Evolutionary conservation across 2,888 invertebrate genomes (phyloP), one percentile per base, ranked within the genome.

Genomic region (Tineola bisselliella): DNA sequence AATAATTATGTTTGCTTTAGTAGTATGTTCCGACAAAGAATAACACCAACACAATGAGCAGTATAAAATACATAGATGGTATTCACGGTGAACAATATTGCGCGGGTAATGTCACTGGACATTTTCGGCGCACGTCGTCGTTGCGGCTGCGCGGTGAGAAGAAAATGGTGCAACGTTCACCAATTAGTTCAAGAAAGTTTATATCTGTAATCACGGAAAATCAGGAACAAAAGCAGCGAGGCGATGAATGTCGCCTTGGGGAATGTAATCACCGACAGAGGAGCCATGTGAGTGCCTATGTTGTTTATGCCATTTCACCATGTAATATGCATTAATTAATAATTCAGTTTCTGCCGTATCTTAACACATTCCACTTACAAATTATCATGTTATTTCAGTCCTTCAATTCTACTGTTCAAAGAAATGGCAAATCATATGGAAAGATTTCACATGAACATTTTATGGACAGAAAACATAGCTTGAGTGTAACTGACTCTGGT

Each of bases 141-240:
- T 76, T 91, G 89, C 90, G 92, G 72, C 74, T 92, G 89, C 91
- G 91, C 79, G 90, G 90, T 71, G 90, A 90, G 81, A 84, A 90
- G 81, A 84, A 87, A 79, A 87, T 87, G 82, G 79, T 84, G 81
- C 87, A 84, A 70, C 86, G 87, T 65, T 88, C 88, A 72, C 88
- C 86, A 71, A 76, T 84, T 73, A 77, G 79, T 76, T 84, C 80
- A 69, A 84, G 80, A 75, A 87, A 75, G 82, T 78, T 84, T 76
- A 89, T 89, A 73, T 88, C 88, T 69, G 81, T 88, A 87, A 89
- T 90, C 88, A 89, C 89, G 88, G 90, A 90, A 88, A 88, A 89
- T 77, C 81, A 68, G 67, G 77, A 83, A 68, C 83, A 78, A 58
- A 84, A 84, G 73, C 77, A 75, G 67, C 76, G 78, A 78, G 79